Conservation (phyloP, 2,113 vertebrate species). For the Gambusia holbrooki region DNA sequence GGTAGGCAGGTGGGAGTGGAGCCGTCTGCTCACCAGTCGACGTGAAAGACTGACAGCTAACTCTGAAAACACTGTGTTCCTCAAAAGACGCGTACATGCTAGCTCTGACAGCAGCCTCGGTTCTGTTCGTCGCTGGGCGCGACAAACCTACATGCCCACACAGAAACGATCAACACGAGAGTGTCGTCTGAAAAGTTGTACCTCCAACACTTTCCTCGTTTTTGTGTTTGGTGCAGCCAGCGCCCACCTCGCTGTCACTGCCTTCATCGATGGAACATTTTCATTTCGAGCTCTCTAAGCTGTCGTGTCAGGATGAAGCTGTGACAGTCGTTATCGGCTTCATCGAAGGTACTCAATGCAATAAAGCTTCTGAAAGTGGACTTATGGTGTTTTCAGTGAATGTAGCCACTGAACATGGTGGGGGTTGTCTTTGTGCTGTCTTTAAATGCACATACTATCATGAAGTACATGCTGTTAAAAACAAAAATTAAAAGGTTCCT, state of each 20-base stretch:
- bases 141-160: slow-evolving; percentile 9
- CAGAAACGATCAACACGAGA: slow-evolving; percentile 6
- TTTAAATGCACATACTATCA: slow-evolving; percentile 4
- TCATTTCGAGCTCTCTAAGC: background rate
- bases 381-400: slow-evolving; percentile 18
- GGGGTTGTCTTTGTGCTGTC: slow-evolving; percentile 35
- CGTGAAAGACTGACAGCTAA: slow-evolving; percentile 50
- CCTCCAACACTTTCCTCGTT: slow-evolving; percentile 1
- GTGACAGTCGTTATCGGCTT: slow-evolving; percentile 17
- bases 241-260: slow-evolving; percentile 23
- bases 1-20: slow-evolving; percentile 63
- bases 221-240: slow-evolving; percentile 11
- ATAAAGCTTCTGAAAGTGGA: slow-evolving; percentile 28
- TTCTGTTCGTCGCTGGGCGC: slow-evolving; percentile 5
- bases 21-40: slow-evolving; percentile 58
- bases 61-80: slow-evolving; percentile 3
- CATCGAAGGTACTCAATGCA: slow-evolving; percentile 4
- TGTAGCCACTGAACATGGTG: slow-evolving; percentile 13
- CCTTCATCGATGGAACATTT: slow-evolving; percentile 19
- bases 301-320: slow-evolving; percentile 22
- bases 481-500: background rate
- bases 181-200: slow-evolving; percentile 9
- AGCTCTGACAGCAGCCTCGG: slow-evolving; percentile 5
- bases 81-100: slow-evolving; percentile 2
- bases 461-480: slow-evolving; percentile 21